Evolutionary conservation across 1,140 invertebrate species (phyloP).

Genomic region (Hermetia illucens): DNA sequence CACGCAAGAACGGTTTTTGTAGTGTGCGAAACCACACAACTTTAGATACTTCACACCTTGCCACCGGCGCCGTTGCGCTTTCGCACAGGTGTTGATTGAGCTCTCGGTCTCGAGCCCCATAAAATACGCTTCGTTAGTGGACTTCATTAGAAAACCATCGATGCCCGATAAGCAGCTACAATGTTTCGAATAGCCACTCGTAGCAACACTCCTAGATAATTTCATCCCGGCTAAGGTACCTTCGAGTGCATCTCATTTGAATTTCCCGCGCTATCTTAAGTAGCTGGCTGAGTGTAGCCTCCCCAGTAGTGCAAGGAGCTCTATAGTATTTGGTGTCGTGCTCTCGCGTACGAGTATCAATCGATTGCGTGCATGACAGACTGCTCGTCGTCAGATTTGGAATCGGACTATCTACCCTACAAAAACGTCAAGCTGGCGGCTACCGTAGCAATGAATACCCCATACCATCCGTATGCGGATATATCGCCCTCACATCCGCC

Average conservation of each 20-base stretch:
- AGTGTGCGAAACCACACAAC: neutral
- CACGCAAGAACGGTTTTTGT: neutral
- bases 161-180: neutral
- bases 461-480: slow-evolving; percentile 49
- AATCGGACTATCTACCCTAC: slow-evolving; percentile 3
- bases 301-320: too few species aligned
- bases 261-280: too few species aligned
- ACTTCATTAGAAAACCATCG: neutral
- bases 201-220: too few species aligned
- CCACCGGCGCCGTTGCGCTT: neutral
- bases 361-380: slow-evolving; percentile 2
- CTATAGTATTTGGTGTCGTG: too few species aligned
- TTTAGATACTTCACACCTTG: neutral
- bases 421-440: slow-evolving; percentile 42
- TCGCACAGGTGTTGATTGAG: neutral
- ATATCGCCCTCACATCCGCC: slow-evolving; percentile 46
- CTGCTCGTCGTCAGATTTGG: slow-evolving; percentile 2
- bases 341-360: too few species aligned
- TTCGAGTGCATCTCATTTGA: too few species aligned
- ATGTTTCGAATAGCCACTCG: neutral
- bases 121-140: neutral
- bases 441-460: slow-evolving; percentile 47
- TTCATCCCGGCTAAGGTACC: too few species aligned
- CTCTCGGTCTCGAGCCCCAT: too few species aligned
- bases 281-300: neutral